Evolutionary conservation across 2,113 vertebrate genomes (phyloP), one percentile per base, ranked within the genome.

Genomic region (Pterocles orientalis): DNA sequence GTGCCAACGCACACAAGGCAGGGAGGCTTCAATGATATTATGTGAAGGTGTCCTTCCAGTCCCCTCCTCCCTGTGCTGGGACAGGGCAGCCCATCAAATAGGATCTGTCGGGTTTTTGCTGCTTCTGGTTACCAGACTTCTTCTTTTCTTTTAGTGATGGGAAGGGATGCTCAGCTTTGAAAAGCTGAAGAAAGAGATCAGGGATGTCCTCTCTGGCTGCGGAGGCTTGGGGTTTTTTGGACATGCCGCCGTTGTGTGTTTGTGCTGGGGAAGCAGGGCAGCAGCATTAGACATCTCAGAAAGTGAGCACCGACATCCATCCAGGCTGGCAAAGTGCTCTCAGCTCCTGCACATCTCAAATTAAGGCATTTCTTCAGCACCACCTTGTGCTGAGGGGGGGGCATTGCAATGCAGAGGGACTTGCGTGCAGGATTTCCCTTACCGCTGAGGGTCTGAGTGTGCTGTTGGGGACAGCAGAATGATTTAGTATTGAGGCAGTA

Each of bases 321-420:
- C 33, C 43, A 28, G 23, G 34, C 69, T 60, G 24, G 4, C 4
- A 2, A 2, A 26, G 28, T 0, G 2, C 39, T 23, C 50, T 20
- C 16, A 20, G 7, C 6, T 47, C 66, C 54, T 29, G 33, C 12
- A 9, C 4, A 2, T 33, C 70, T 53, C 3, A 3, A 56, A 18
- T 39, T 53, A 29, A 86, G 70, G 28, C 78, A 81, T 77, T 92
- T 95, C 90, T 95, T 80, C 90, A 91, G 94, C 94, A 81, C 97
- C 95, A 96, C 82, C 91, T 18, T 58, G 88, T 97, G 95, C 84
- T 48, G 4, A n/a, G 58, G 36, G 26, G 5, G 61, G 68, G 43
- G 57, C 60, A 76, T 10, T 95, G 82, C 72, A 33, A 7, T 12
- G 12, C 24, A 6, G 10, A 43, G 50, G 50, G n/a, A 17, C 18